Evolutionary conservation across 2,888 invertebrate genomes (phyloP).

Genomic region (Lepidocyrtoides sp.): DNA sequence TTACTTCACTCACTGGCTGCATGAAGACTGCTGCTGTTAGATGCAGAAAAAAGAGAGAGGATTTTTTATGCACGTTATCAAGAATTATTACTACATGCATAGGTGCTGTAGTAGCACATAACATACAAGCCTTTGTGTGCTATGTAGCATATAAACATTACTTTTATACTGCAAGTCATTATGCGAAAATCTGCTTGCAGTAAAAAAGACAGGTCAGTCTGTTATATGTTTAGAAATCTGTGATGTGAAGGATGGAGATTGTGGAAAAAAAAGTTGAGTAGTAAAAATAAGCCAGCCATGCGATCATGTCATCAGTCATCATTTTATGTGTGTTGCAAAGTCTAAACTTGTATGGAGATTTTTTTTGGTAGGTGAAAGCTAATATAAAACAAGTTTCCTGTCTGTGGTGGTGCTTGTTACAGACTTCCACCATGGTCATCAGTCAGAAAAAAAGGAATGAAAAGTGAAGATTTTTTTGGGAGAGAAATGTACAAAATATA

Average conservation of each 20-base stretch:
- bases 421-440: slow-evolving; percentile 43
- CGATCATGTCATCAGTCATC: slow-evolving; percentile 58
- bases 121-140: not conserved
- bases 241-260: not conserved
- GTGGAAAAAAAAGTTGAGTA: not conserved
- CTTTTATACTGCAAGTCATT: not conserved
- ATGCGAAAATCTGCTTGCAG: not conserved
- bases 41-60: not conserved
- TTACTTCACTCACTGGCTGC: not conserved
- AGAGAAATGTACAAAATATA: slow-evolving; percentile 72
- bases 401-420: slow-evolving; percentile 56
- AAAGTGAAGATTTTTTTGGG: slow-evolving; percentile 57
- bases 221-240: not conserved
- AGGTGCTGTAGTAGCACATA: not conserved
- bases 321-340: not conserved
- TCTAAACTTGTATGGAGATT: not conserved
- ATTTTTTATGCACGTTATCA: slow-evolving; percentile 7
- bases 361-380: not conserved
- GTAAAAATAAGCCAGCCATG: slow-evolving; percentile 41
- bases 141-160: not conserved
- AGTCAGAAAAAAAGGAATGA: slow-evolving; percentile 26
- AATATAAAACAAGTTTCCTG: not conserved
- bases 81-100: slow-evolving; percentile 13
- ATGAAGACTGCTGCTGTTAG: not conserved
- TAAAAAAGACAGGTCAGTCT: not conserved